A percentile compares a stretch with the other conserved stretches of the same genome.
These are phyloP conservation scores for Nesometra sesokonis DNA, from an alignment of 35 echinoderm and acorn worm species.

Conservation along the genomic window DNA sequence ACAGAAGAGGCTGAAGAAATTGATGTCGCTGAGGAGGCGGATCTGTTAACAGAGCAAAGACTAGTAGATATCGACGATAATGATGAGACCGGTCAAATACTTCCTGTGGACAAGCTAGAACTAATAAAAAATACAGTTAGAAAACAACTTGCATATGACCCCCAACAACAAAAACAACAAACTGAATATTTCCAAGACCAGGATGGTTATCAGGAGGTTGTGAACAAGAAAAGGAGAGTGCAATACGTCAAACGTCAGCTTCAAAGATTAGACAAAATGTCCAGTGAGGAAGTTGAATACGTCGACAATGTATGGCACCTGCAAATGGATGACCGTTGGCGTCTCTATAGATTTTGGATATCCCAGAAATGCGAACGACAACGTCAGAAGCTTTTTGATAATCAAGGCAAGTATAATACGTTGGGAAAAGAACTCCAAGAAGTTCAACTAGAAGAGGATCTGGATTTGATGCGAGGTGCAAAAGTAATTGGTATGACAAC, in stretches of 20 bases:
- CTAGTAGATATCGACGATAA: conserved; percentile 9
- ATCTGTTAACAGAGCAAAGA: conserved; percentile 17
- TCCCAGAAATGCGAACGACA: conserved; percentile 1
- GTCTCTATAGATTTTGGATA: conserved; percentile 64
- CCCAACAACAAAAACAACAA: neutral
- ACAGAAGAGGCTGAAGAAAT: neutral
- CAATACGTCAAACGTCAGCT: neutral
- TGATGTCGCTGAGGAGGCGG: conserved; percentile 20
- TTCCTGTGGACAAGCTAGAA: neutral
- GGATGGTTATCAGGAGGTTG: neutral
- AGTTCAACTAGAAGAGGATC: conserved; percentile 32
- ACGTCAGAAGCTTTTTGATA: neutral
- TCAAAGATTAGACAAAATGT: conserved; percentile 1
- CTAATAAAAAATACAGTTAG: neutral
- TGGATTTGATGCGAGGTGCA: conserved; percentile 24
- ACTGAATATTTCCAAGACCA: neutral
- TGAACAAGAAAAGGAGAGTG: neutral
- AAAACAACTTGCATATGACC: neutral
- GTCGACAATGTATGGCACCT: conserved; percentile 40
- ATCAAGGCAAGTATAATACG: conserved; percentile 28
- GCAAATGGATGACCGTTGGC: conserved; percentile 31
- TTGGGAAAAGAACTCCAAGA: conserved; percentile 11
- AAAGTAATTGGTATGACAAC: conserved; percentile 66
- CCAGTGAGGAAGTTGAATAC: neutral
- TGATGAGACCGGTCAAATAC: neutral